phyloP scores from a whole-genome alignment of 2,113 vertebrate species.

The Gymnorhina tibicen region DNA sequence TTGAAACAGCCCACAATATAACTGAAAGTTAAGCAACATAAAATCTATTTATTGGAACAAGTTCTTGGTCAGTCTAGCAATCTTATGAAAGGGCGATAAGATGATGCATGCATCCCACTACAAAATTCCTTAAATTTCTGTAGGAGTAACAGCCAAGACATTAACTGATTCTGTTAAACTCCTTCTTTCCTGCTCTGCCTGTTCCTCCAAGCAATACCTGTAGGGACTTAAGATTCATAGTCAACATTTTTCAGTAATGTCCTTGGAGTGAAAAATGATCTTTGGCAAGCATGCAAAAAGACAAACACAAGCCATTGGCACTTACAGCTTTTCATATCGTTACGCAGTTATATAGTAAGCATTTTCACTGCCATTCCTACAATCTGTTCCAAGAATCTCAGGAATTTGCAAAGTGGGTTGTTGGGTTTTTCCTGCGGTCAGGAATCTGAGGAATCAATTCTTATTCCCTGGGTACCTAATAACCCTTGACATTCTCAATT shows the following conservation, averaged over 20 bases:
- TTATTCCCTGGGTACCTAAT: slow-evolving; percentile 9
- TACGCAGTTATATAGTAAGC: neutral
- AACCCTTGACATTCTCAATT: slow-evolving; percentile 17
- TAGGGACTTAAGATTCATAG: slow-evolving; percentile 3
- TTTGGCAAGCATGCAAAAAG: slow-evolving; percentile 18
- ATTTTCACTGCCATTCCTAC: slow-evolving; percentile 32
- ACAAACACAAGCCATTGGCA: slow-evolving; percentile 33
- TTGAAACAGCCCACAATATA: neutral
- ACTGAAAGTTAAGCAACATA: neutral
- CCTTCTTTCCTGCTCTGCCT: neutral
- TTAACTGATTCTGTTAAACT: neutral
- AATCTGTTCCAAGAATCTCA: slow-evolving; percentile 37
- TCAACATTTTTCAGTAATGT: slow-evolving; percentile 22
- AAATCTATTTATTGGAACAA: neutral
- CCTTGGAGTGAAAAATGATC: slow-evolving; percentile 41
- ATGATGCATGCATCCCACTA: slow-evolving; percentile 3
- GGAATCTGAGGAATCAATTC: slow-evolving; percentile 34
- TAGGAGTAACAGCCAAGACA: neutral
- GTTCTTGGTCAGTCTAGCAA: neutral
- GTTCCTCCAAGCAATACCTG: neutral
- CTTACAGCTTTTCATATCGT: slow-evolving; percentile 1
- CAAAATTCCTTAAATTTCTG: slow-evolving; percentile 31
- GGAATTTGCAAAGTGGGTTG: slow-evolving; percentile 23
- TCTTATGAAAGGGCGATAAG: neutral
- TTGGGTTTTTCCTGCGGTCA: neutral